Conservation (phyloP, 2,797 vertebrate genomes). For the Myotis vivesi region DNA sequence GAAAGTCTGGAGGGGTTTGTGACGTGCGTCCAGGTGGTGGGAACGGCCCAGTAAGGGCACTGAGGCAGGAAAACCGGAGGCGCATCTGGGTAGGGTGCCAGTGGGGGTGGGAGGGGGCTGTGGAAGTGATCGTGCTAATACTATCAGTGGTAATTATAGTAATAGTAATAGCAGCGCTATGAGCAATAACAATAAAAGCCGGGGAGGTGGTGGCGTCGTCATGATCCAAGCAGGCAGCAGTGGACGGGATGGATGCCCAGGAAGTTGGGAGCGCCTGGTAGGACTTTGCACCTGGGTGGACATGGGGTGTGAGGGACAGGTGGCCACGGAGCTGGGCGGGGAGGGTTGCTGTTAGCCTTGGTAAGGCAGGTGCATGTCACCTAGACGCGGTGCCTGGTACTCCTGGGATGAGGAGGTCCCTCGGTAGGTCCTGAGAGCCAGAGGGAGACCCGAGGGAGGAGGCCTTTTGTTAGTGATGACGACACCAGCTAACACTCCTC, state of each 20-base stretch:
- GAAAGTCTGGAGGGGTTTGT: not conserved
- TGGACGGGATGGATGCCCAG: not conserved
- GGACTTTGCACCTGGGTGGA: not conserved
- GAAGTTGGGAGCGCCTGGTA: not conserved
- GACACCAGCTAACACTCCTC: not conserved
- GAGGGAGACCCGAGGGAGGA: not conserved
- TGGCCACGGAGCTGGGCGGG: rapidly evolving
- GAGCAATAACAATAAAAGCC: not conserved
- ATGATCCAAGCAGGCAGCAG: not conserved
- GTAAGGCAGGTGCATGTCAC: not conserved
- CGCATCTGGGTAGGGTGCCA: not conserved
- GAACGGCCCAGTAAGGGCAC: not conserved
- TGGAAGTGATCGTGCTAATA: not conserved
- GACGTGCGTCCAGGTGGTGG: not conserved
- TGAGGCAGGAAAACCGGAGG: not conserved
- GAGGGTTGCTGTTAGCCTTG: not conserved
- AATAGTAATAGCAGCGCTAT: rapidly evolving
- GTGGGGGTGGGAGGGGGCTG: not conserved
- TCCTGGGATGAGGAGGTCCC: not conserved
- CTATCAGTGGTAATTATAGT: rapidly evolving
- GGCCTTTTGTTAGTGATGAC: not conserved
- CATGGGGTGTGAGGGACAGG: not conserved
- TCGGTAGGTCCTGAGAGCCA: not conserved
- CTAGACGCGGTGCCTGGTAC: no score
- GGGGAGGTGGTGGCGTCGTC: rapidly evolving